Percentiles rank a stretch among this genome's conserved stretches.
Conservation (phyloP, 2,113 vertebrate genomes). For the Erinaceus europaeus region DNA sequence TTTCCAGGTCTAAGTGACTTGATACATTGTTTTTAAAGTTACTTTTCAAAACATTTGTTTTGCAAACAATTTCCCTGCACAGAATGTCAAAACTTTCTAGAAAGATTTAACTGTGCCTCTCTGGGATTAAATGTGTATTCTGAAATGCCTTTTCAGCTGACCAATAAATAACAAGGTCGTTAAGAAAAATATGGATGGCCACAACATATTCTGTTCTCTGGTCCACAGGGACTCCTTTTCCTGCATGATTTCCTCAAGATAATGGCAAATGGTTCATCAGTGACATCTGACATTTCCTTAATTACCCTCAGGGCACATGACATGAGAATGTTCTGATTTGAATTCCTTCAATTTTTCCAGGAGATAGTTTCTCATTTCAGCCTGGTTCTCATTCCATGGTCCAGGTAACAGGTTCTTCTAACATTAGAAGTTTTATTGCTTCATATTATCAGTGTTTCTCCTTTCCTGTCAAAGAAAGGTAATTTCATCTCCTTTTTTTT, state of each 20-base stretch:
- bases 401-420: slow-evolving; percentile 23
- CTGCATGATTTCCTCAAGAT: slow-evolving; percentile 50
- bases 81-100: not conserved
- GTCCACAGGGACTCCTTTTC: not conserved
- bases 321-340: slow-evolving; percentile 22
- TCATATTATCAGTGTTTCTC: not conserved
- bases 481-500: not conserved
- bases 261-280: slow-evolving; percentile 33
- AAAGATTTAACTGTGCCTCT: not conserved
- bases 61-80: not conserved
- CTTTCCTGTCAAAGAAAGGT: slow-evolving; percentile 33
- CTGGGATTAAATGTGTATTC: not conserved
- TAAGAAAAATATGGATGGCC: slow-evolving; percentile 41
- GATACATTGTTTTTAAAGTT: not conserved
- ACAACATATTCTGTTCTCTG: slow-evolving; percentile 32
- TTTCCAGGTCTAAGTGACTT: not conserved
- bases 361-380: slow-evolving; percentile 49
- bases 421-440: slow-evolving; percentile 19
- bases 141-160: slow-evolving; percentile 14
- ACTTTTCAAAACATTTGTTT: not conserved
- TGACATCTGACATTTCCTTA: slow-evolving; percentile 61
- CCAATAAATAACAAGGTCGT: slow-evolving; percentile 31
- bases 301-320: slow-evolving; percentile 33
- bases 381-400: slow-evolving; percentile 20
- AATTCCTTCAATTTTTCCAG: slow-evolving; percentile 36